These are phyloP conservation scores for Urocyon cinereoargenteus DNA, from an alignment of 2,797 vertebrate genomes.

Conservation along the genomic window DNA sequence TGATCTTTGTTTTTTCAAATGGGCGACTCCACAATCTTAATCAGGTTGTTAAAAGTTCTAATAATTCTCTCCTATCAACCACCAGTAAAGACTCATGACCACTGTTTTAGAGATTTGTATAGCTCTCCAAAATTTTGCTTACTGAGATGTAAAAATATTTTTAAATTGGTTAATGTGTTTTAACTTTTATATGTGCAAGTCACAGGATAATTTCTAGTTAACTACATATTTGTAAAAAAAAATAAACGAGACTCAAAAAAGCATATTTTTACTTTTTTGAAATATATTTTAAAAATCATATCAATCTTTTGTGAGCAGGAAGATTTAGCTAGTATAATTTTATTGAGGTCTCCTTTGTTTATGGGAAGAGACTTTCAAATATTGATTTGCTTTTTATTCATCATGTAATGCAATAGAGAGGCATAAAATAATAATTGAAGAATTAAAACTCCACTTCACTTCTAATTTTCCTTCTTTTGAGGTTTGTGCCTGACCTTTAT, in stretches of 20 bases:
- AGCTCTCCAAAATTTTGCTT: not conserved
- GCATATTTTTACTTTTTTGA: not conserved
- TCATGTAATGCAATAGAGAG: not conserved
- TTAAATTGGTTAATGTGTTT: not conserved
- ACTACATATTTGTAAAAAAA: not conserved
- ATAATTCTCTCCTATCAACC: not conserved
- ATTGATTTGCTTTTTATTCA: conserved; percentile 18
- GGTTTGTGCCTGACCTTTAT: conserved; percentile 41
- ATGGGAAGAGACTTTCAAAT: not conserved
- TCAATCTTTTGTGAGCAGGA: not conserved
- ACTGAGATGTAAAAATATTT: not conserved
- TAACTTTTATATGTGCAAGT: not conserved
- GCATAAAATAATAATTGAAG: not conserved
- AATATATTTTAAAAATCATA: not conserved
- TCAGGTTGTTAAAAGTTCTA: not conserved
- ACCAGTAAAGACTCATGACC: not conserved
- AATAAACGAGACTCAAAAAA: not conserved
- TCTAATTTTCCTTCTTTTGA: conserved; percentile 25
- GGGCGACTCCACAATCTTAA: not conserved
- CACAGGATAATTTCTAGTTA: not conserved
- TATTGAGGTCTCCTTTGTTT: not conserved
- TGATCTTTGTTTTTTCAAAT: not conserved
- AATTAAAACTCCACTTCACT: conserved; percentile 42
- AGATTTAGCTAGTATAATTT: not conserved
- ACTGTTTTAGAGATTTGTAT: not conserved